phyloP scores from a whole-genome alignment of 2,888 invertebrate genomes.

The Aphelenchoides bicaudatus region DNA sequence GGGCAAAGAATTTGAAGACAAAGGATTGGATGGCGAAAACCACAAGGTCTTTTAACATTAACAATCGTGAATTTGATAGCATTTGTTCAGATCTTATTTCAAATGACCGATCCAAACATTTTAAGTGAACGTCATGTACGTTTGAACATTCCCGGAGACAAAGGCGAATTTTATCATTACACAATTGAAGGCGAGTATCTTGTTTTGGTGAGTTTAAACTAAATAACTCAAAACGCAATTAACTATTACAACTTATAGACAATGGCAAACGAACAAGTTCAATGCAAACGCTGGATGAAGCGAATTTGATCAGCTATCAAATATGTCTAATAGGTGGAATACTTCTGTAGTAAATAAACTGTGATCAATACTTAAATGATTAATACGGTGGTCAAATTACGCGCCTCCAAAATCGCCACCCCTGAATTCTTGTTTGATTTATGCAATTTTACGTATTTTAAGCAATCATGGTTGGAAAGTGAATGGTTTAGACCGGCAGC shows the following conservation, averaged over 20 bases:
- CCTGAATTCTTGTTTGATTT: too few species aligned
- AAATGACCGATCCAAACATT: slow-evolving; percentile 34
- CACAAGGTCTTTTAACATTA: slow-evolving; percentile 39
- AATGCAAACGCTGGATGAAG: slow-evolving; percentile 1
- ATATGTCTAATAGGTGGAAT: slow-evolving; percentile 8
- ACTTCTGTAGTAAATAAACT: too few species aligned
- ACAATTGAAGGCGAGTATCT: slow-evolving; percentile 52
- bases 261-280: neutral
- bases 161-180: slow-evolving; percentile 55
- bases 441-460: too few species aligned
- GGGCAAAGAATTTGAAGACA: slow-evolving; percentile 53
- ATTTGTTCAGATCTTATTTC: slow-evolving; percentile 53
- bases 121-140: slow-evolving; percentile 54
- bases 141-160: slow-evolving; percentile 50
- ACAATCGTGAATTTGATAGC: neutral
- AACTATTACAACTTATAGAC: neutral
- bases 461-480: too few species aligned
- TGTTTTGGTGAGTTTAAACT: slow-evolving; percentile 37
- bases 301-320: too few species aligned
- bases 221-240: neutral
- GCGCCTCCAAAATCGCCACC: too few species aligned
- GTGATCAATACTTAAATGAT: too few species aligned
- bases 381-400: too few species aligned
- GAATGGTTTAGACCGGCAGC: too few species aligned
- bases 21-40: slow-evolving; percentile 52